These are phyloP conservation scores for Etia nguti DNA, from an alignment of 2,113 vertebrate genomes.

Conservation along the genomic window DNA sequence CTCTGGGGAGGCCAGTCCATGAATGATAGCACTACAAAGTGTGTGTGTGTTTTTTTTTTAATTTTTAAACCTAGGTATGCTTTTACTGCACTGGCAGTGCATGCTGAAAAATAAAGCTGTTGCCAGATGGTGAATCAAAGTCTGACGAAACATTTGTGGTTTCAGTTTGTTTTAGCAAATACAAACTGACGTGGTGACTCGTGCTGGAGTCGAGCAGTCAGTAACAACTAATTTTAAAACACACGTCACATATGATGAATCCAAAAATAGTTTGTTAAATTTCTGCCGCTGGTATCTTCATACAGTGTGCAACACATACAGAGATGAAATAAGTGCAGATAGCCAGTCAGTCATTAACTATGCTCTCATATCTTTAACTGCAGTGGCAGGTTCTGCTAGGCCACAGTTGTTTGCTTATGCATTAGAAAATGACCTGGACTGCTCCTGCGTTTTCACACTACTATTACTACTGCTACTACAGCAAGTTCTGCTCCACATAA, in stretches of 20 bases:
- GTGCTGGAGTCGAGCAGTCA: background rate
- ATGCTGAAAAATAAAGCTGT: background rate
- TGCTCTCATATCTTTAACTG: conserved; percentile 19
- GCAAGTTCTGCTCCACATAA: background rate
- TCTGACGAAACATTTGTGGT: background rate
- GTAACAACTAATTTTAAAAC: background rate
- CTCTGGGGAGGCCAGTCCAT: background rate
- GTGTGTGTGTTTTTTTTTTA: background rate
- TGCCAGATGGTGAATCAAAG: background rate
- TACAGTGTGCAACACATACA: background rate
- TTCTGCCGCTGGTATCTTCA: background rate
- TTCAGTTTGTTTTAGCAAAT: background rate
- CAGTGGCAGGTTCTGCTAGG: conserved; percentile 7
- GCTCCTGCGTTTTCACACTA: background rate
- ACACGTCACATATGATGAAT: background rate
- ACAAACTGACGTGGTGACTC: background rate
- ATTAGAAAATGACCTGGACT: conserved; percentile 44
- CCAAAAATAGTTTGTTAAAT: background rate
- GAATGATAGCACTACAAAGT: background rate
- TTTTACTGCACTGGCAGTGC: background rate
- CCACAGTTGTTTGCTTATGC: conserved; percentile 49
- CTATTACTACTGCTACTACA: background rate
- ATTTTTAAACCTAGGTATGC: background rate
- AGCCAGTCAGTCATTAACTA: conserved; percentile 59
- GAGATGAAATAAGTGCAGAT: background rate